Conservation (phyloP, 2,888 invertebrate species). For the Sabatieria punctata region DNA sequence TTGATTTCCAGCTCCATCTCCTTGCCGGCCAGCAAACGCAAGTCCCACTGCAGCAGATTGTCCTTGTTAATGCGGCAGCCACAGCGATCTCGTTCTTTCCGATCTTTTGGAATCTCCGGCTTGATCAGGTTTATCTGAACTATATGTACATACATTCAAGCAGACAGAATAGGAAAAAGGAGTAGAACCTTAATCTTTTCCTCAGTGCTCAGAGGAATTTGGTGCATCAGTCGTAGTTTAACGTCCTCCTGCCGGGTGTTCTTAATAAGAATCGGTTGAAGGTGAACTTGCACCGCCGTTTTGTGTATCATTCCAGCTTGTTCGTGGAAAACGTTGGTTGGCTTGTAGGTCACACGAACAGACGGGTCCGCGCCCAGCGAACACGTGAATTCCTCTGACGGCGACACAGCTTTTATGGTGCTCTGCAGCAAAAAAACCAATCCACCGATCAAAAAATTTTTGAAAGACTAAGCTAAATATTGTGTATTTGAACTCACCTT, state of each 20-base stretch:
- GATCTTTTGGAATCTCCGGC: neutral
- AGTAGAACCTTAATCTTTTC: slow-evolving; percentile 32
- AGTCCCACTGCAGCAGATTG: slow-evolving; percentile 27
- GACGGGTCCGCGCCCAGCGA: slow-evolving; percentile 29
- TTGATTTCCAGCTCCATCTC: slow-evolving; percentile 18
- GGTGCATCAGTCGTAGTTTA: slow-evolving; percentile 20
- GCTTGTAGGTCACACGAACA: too few species aligned
- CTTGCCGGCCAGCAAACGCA: slow-evolving; percentile 14
- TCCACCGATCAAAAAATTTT: too few species aligned
- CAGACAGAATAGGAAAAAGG: too few species aligned
- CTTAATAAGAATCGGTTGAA: slow-evolving; percentile 22
- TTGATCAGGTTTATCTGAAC: neutral
- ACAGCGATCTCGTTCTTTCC: neutral
- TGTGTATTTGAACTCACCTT: too few species aligned
- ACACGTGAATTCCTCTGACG: slow-evolving; percentile 29
- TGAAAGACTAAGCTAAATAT: too few species aligned
- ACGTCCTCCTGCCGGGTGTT: slow-evolving; percentile 23
- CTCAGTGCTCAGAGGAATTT: slow-evolving; percentile 24
- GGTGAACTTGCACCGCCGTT: too few species aligned
- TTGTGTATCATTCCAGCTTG: slow-evolving; percentile 20
- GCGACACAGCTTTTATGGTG: too few species aligned
- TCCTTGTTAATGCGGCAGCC: slow-evolving; percentile 13
- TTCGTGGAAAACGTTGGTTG: slow-evolving; percentile 21
- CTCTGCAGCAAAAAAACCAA: too few species aligned
- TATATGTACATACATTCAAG: too few species aligned